phyloP scores from a whole-genome alignment of 1,140 invertebrate genomes.

The Lerema accius region DNA sequence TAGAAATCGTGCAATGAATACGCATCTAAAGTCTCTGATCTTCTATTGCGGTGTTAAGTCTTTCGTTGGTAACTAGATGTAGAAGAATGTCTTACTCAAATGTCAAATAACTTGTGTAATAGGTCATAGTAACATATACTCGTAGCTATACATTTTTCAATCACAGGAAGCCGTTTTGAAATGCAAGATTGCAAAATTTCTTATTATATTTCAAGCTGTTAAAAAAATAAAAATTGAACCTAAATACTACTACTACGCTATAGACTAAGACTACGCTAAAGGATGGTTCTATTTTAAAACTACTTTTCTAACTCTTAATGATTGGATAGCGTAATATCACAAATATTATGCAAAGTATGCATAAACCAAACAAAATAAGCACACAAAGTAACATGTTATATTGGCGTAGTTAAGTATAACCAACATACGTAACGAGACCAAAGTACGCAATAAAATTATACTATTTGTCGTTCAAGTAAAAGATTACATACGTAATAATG shows the following conservation, averaged over 20 bases:
- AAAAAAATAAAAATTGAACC: not conserved
- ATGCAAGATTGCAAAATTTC: not conserved
- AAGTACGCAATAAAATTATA: slow-evolving; percentile 27
- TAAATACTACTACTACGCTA: too few relatives aligned
- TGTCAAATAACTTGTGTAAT: slow-evolving; percentile 38
- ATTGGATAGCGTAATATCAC: too few relatives aligned
- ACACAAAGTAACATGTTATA: too few relatives aligned
- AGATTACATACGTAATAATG: slow-evolving; percentile 29
- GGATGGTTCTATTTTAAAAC: too few relatives aligned
- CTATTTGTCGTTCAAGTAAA: slow-evolving; percentile 31
- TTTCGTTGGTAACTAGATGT: not conserved
- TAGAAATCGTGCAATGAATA: slow-evolving; percentile 24
- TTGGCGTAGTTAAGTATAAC: not conserved
- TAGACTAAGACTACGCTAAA: too few relatives aligned
- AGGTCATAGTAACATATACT: slow-evolving; percentile 37
- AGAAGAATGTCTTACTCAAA: slow-evolving; percentile 30
- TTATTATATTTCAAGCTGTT: slow-evolving; percentile 1
- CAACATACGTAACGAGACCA: slow-evolving; percentile 13
- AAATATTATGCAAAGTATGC: too few relatives aligned
- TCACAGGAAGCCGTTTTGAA: slow-evolving; percentile 31
- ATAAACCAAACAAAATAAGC: too few relatives aligned
- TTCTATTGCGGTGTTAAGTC: not conserved
- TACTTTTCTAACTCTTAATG: not conserved
- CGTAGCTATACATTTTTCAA: slow-evolving; percentile 32
- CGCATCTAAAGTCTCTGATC: not conserved